Evolutionary conservation across 2,888 invertebrate species (phyloP), one percentile per base, ranked within the genome.

Genomic region (Archips crataeganus): DNA sequence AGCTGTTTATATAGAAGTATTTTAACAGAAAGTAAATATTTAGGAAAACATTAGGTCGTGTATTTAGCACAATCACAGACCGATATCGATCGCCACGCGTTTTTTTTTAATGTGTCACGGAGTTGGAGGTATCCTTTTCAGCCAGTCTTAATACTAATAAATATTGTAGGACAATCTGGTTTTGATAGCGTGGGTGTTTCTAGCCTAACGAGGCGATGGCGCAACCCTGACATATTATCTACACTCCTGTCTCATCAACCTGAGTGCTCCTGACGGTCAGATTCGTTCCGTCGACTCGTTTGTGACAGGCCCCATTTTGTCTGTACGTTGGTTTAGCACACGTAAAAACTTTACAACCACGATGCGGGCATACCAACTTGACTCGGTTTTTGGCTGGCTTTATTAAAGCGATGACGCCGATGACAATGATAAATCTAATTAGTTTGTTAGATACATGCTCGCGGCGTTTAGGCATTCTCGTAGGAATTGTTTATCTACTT

Each of bases 231-330:
- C 65, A 66, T 66, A 69, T 69, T 72, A 39, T 6, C 39, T 39
- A 72, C 62, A 45, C 70, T 74, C 74, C 61, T 49, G 73, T 36
- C 84, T 90, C 90, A 90, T 90, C 90, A 90, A 84, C 79, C 80
- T 84, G 86, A 91, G 91, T 91, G 89, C 84, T 83, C 77, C 74
- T 70, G 60, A 70, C 74, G 69, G 73, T 60, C 74, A 74, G 74
- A 74, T 74, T 74, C 65, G 57, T 73, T 71, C 73, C 80, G 77
- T 74, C 80, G 42, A 59, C 57, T n/a, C 69, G 64, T 74, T 45
- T 73, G 68, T 64, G 73, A 73, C 68, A 63, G 72, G 45, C 36
- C 9, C 72, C 45, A 54, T 62, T 67, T 65, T 36, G 65, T 10
- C 49, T 65, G 34, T 11, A 65, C 10, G 9, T 51, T 49, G 13